Conservation (phyloP, 2,113 vertebrate genomes). For the Pluvianellus socialis region DNA sequence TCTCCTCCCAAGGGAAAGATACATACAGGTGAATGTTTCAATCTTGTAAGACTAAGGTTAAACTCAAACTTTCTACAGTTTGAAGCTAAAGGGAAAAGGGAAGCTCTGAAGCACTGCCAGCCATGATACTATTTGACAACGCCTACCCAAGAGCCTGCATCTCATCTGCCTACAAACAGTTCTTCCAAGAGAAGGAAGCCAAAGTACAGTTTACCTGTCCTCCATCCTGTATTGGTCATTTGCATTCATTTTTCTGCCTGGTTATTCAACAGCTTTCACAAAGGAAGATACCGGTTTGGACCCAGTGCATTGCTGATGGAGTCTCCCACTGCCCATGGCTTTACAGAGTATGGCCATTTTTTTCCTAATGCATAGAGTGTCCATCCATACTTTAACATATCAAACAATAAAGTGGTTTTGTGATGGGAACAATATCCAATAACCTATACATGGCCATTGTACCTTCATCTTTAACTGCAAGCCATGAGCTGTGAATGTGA, state of each 20-base stretch:
- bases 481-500: not conserved
- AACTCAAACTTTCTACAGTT: not conserved
- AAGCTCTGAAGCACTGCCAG: not conserved
- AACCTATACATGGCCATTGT: not conserved
- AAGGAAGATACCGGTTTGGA: not conserved
- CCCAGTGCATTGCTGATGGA: not conserved
- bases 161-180: not conserved
- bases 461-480: not conserved
- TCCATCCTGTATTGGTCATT: not conserved
- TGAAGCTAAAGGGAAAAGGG: not conserved
- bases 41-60: not conserved
- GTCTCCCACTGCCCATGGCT: not conserved
- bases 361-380: not conserved
- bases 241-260: not conserved
- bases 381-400: not conserved
- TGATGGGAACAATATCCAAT: not conserved
- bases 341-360: not conserved
- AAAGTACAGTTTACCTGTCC: not conserved
- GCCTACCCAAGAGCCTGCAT: not conserved
- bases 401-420: not conserved
- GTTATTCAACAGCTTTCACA: not conserved
- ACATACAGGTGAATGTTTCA: not conserved
- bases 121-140: not conserved
- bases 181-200: not conserved
- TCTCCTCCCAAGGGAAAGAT: not conserved